Conservation (phyloP, 2,888 invertebrate genomes). For the Penaeus monodon region DNA sequence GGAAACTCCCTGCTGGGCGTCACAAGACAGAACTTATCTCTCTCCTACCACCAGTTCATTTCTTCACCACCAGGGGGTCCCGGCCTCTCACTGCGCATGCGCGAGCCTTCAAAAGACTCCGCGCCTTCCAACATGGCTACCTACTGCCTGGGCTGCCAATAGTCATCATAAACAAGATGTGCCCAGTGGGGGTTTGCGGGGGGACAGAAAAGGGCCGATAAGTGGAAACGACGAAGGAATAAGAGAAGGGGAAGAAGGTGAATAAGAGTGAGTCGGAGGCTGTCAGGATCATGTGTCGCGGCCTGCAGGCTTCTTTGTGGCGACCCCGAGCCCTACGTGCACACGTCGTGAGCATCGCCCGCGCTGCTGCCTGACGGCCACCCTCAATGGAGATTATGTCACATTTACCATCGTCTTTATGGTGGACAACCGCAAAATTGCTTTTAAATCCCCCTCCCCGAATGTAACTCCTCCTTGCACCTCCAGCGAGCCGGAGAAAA, state of each 20-base stretch:
- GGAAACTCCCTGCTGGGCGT: slow-evolving; percentile 62
- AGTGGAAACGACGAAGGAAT: slow-evolving; percentile 30
- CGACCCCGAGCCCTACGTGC: background rate
- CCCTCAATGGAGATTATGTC: no score
- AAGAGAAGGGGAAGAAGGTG: slow-evolving; percentile 2
- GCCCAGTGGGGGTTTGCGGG: slow-evolving; percentile 41
- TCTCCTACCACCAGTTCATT: slow-evolving; percentile 63
- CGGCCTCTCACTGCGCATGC: slow-evolving; percentile 57
- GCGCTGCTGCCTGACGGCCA: background rate
- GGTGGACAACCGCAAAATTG: no score
- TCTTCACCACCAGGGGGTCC: slow-evolving; percentile 60
- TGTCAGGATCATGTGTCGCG: slow-evolving; percentile 28
- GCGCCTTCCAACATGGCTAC: slow-evolving; percentile 62
- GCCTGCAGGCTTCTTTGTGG: slow-evolving; percentile 11
- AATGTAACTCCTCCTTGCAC: no score
- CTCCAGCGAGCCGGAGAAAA: no score
- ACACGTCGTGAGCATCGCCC: background rate
- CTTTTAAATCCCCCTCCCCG: no score
- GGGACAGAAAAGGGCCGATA: slow-evolving; percentile 41
- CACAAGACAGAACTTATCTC: slow-evolving; percentile 62
- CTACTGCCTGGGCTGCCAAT: slow-evolving; percentile 61
- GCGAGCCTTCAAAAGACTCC: slow-evolving; percentile 57
- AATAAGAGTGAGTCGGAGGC: slow-evolving; percentile 4
- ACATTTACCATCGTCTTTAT: no score
- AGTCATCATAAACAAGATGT: slow-evolving; percentile 61